Base-by-base conservation (phyloP, 2,888 invertebrate species). In the Arenicola marina region DNA sequence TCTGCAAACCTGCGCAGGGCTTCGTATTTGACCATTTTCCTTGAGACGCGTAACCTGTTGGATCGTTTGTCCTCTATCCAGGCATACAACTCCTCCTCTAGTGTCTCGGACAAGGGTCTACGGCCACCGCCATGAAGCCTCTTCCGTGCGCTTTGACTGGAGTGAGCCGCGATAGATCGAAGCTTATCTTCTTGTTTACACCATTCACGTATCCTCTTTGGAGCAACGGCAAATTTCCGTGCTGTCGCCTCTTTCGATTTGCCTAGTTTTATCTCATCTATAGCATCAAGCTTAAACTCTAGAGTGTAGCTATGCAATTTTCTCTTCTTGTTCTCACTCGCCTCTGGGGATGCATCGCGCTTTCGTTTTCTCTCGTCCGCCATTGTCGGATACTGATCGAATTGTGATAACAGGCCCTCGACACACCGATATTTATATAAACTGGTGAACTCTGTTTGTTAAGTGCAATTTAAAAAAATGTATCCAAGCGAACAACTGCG, bases 121-220 rank as follows among this genome's bases (percentile, higher is more conserved):
- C 53, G 53, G 31, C 53, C 53, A 4, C 53, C 53, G 31, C 53
- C 53, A 31, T 31, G 7, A 7, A 53, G 53, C 4, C 53, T 7
- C 21, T 21, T 11, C 15, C 48, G 15, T 4, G 31, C 31, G 11
- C 28, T 15, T 11, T 24, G 11, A 11, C 31, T 11, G 21, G 28
- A 11, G 7, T 7, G 11, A 7, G 26, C 11, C 28, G 11, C 21
- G 11, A 21, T 11, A 7, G 28, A 53, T 21, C 11, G 11, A 11
- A 53, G 53, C 15, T 53, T 15, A 11, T 53, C 53, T 31, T 53
- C 31, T 21, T 53, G 53, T 11, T 31, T 53, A 21, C 53, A 53
- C 53, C 53, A 53, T 21, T 53, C 53, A 7, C 53, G 26, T 7
- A 53, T 53, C 7, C 53, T 24, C 21, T 31, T 53, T 4, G 53